Conservation (phyloP, 2,113 vertebrate genomes). For the Leucopternis melanops region DNA sequence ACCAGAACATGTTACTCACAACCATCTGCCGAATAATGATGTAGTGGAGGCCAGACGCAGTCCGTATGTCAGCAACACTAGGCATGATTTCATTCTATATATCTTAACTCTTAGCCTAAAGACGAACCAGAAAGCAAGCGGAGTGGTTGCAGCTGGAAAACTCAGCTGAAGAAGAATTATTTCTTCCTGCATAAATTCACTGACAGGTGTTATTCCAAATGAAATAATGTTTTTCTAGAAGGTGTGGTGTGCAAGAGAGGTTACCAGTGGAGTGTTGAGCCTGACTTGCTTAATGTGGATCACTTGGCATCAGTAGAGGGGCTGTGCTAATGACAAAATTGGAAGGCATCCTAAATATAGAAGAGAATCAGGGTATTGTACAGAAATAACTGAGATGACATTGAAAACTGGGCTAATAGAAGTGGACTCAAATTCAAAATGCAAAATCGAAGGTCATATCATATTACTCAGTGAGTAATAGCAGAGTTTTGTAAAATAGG, state of each 20-base stretch:
- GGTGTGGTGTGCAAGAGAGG: neutral
- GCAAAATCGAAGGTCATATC: neutral
- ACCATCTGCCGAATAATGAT: neutral
- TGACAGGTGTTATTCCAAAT: neutral
- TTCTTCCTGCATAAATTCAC: neutral
- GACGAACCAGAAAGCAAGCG: neutral
- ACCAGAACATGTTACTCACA: neutral
- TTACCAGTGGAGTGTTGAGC: neutral
- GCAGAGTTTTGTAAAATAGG: neutral
- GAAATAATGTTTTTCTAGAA: neutral
- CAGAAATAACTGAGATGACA: neutral
- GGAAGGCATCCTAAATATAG: constrained; percentile 12
- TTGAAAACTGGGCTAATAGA: neutral
- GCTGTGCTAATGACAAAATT: neutral
- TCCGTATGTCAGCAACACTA: neutral
- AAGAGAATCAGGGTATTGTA: neutral
- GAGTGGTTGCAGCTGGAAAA: neutral
- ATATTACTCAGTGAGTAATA: neutral
- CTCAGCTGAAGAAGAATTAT: neutral
- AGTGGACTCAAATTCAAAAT: neutral
- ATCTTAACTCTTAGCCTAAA: neutral
- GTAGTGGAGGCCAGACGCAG: neutral
- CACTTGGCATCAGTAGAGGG: neutral
- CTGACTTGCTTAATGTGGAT: neutral
- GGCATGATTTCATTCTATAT: neutral